A percentile compares a stretch with the other conserved stretches of the same genome.
Conservation (phyloP, 53 echinoderm and acorn worm genomes). For the Arbacia lixula region DNA sequence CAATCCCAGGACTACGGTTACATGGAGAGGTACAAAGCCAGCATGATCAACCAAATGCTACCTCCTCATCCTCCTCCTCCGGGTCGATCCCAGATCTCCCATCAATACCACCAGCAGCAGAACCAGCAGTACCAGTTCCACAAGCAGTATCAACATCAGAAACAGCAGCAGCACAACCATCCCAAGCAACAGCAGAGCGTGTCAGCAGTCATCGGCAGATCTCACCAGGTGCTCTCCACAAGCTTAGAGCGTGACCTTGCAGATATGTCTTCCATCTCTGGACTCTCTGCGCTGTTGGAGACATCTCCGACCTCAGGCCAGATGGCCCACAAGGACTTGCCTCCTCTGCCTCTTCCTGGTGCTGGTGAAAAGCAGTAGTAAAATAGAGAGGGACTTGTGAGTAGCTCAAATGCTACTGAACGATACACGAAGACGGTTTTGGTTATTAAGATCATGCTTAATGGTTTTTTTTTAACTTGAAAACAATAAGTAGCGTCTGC, state of each 20-base stretch:
- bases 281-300: conserved; percentile 26
- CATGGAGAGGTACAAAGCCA: conserved; percentile 24
- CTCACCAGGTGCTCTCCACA: conserved; percentile 24
- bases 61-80: conserved; percentile 26
- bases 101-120: conserved; percentile 3
- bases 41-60: conserved; percentile 8
- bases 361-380: conserved; percentile 13
- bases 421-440: too few species aligned
- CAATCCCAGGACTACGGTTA: conserved; percentile 18
- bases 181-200: conserved; percentile 19
- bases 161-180: conserved; percentile 11
- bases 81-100: conserved; percentile 17
- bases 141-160: background rate
- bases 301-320: conserved; percentile 27
- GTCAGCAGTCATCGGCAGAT: background rate
- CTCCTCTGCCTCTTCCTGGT: background rate
- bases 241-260: conserved; percentile 21
- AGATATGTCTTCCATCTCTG: conserved; percentile 28
- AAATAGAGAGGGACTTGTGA: too few species aligned
- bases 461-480: too few species aligned
- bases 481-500: too few species aligned
- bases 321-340: conserved; percentile 1
- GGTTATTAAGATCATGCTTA: too few species aligned
- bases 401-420: too few species aligned
- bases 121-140: background rate